Evolutionary conservation across 2,888 invertebrate species (phyloP).

Genomic region (Spialia ferax): DNA sequence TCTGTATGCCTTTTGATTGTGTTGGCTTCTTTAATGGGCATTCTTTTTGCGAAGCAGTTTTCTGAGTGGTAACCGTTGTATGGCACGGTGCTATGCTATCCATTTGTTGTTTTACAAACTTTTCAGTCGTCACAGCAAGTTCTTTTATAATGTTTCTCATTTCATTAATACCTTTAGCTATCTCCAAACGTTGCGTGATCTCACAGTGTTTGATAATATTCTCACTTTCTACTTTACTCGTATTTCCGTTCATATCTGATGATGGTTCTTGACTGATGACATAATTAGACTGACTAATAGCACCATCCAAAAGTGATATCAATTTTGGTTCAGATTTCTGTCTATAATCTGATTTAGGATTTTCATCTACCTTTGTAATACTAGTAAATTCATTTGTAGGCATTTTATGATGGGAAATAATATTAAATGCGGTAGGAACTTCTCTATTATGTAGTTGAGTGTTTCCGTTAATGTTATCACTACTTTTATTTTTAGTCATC

Average conservation of each 20-base stretch:
- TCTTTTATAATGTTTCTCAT: conserved; percentile 64
- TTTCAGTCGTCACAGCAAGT: conserved; percentile 60
- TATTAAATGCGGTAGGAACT: conserved; percentile 12
- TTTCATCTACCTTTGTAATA: neutral
- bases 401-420: neutral
- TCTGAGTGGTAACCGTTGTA: neutral
- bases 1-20: conserved; percentile 60
- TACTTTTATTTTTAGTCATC: conserved; percentile 38
- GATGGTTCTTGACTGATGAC: conserved; percentile 54
- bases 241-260: conserved; percentile 23
- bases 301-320: conserved; percentile 66
- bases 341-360: conserved; percentile 5
- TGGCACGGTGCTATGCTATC: neutral
- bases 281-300: conserved; percentile 62
- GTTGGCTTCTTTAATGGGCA: conserved; percentile 38
- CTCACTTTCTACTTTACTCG: conserved; percentile 13
- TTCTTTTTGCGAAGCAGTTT: conserved; percentile 16
- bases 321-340: conserved; percentile 52
- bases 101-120: conserved; percentile 56
- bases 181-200: conserved; percentile 47
- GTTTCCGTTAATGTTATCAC: conserved; percentile 16
- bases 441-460: conserved; percentile 6
- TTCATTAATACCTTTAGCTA: conserved; percentile 64
- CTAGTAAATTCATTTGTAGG: neutral
- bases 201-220: conserved; percentile 40